Base-by-base conservation (phyloP, 2,113 vertebrate species). In the Rissa tridactyla region DNA sequence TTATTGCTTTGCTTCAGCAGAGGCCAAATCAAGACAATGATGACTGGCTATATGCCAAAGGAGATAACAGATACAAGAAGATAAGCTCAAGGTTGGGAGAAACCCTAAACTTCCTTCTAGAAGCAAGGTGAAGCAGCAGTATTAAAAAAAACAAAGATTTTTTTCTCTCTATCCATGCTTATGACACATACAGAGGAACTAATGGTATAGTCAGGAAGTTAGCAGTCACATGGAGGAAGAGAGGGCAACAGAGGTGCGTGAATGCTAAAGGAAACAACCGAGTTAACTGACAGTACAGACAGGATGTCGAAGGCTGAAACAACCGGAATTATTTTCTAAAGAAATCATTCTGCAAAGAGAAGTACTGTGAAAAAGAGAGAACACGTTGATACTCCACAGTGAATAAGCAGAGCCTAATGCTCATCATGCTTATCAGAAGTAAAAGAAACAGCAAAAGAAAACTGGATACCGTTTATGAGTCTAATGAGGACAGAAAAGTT, bases 181-280 rank as follows among this genome's bases (percentile, higher is more conserved):
- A 46, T 42, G 54, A 68, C 52, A 72, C 42, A 78, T 32, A 29
- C 11, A 46, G 46, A 62, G 78, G 70, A 95, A 84, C 19, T 72
- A 79, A 40, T 5, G 29, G 36, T 52, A 60, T 5, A 34, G 40
- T 38, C 90, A 91, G 84, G 86, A 96, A 94, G 86, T 76, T 4
- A 40, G 40, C 78, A 88, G 42, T 86, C 51, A 94, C 65, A 91
- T 9, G 38, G 70, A 91, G 77, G 88, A 95, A 96, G 69, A 96
- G 21, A 92, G 17, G 27, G 87, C 44, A 94, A 64, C 3, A 49
- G n/a, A 86, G 68, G 75, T 4, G 57, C 5, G 2, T 10, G 49
- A 92, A 84, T 7, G 55, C 11, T 54, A 9, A 90, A 89, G 91
- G 81, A 94, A 96, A 71, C 23, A 87, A 71, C 60, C 30, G 30